These are phyloP conservation scores for Henricia sp. DNA, from an alignment of 53 echinoderm and acorn worm genomes.

Conservation along the genomic window DNA sequence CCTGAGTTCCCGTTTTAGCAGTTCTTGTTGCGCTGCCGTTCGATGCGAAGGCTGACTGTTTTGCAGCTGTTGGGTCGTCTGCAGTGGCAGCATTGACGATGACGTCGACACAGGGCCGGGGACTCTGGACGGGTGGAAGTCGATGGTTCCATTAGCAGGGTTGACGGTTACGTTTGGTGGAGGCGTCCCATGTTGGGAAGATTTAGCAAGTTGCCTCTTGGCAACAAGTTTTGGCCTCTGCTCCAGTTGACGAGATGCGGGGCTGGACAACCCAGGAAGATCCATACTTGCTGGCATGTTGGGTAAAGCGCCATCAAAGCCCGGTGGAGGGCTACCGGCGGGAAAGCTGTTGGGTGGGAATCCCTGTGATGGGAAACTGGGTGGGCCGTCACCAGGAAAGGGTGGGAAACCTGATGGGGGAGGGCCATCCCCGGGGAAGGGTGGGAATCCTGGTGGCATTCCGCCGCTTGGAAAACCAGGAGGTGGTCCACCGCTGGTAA, in stretches of 20 bases:
- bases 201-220: constrained; percentile 32
- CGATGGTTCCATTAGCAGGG: constrained; percentile 45
- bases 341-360: constrained; percentile 52
- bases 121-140: constrained; percentile 32
- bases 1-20: constrained; percentile 38
- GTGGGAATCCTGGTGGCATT: constrained; percentile 59
- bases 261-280: constrained; percentile 46
- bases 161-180: constrained; percentile 66
- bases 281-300: constrained; percentile 49
- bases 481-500: constrained; percentile 59
- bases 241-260: constrained; percentile 21
- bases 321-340: constrained; percentile 36
- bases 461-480: constrained; percentile 69
- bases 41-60: constrained; percentile 6
- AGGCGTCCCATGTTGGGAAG: constrained; percentile 14
- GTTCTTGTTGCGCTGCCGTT: constrained; percentile 14
- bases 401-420: constrained; percentile 64
- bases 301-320: constrained; percentile 58
- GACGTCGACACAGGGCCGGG: constrained; percentile 2
- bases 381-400: constrained; percentile 63
- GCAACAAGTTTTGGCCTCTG: constrained; percentile 39
- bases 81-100: neutral
- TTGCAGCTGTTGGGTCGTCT: neutral
- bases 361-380: constrained; percentile 39
- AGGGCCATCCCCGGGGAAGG: constrained; percentile 58